Evolutionary conservation across 2,888 invertebrate genomes (phyloP).

Genomic region (Xanthia icteritia): DNA sequence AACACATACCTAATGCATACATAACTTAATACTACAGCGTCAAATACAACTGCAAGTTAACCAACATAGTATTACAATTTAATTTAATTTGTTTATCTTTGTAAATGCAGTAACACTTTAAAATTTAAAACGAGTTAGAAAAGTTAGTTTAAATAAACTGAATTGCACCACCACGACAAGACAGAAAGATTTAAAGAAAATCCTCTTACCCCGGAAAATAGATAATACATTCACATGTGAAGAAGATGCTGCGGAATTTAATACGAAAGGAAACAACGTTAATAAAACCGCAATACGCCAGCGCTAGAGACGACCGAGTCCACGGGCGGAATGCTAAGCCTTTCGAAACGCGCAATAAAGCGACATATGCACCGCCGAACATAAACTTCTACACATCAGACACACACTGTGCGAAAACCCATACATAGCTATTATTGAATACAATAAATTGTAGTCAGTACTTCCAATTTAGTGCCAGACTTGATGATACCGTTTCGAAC

Average conservation of each 20-base stretch:
- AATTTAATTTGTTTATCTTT: background rate
- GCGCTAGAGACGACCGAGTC: slow-evolving; percentile 79
- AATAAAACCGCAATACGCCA: slow-evolving; percentile 84
- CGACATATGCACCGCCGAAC: slow-evolving; percentile 78
- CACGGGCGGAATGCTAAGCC: slow-evolving; percentile 80
- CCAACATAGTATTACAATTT: background rate
- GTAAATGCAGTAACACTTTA: background rate
- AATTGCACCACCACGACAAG: slow-evolving; percentile 10
- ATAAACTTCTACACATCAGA: slow-evolving; percentile 67
- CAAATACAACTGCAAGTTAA: slow-evolving; percentile 21
- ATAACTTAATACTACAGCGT: slow-evolving; percentile 19
- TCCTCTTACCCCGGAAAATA: slow-evolving; percentile 56
- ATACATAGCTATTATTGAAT: slow-evolving; percentile 15
- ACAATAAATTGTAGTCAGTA: slow-evolving; percentile 19
- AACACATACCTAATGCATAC: slow-evolving; percentile 50
- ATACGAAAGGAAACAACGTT: slow-evolving; percentile 82
- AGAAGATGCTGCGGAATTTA: slow-evolving; percentile 79
- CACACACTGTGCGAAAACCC: slow-evolving; percentile 36
- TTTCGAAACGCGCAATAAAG: slow-evolving; percentile 82
- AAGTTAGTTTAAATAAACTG: slow-evolving; percentile 26
- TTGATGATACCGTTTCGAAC: slow-evolving; percentile 6
- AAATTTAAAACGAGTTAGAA: background rate
- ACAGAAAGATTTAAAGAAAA: slow-evolving; percentile 41
- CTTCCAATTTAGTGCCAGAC: background rate
- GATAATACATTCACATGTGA: slow-evolving; percentile 67